Evolutionary conservation across 2,797 vertebrate genomes (phyloP).

Genomic region (Antennarius maculatus): DNA sequence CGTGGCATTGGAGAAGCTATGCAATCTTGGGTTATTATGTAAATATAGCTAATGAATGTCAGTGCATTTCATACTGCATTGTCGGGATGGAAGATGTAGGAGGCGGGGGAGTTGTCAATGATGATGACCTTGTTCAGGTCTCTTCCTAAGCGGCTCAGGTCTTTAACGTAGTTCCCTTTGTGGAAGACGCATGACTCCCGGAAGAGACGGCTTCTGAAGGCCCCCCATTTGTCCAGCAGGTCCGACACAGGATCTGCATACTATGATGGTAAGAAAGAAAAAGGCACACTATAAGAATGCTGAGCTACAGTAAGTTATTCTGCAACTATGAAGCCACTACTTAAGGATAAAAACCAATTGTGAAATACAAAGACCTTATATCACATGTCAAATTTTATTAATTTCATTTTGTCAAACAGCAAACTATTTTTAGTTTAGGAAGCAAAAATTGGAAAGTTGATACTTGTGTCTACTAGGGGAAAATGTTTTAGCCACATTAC

Average conservation of each 20-base stretch:
- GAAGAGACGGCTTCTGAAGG: slow-evolving; percentile 93
- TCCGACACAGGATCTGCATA: slow-evolving; percentile 96
- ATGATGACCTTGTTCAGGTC: slow-evolving; percentile 95
- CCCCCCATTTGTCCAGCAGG: slow-evolving; percentile 94
- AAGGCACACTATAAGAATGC: neutral
- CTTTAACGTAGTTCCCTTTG: slow-evolving; percentile 96
- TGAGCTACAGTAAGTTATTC: neutral
- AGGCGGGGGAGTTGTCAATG: slow-evolving; percentile 96
- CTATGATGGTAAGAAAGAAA: slow-evolving; percentile 60
- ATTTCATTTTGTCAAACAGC: no score
- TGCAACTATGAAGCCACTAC: neutral
- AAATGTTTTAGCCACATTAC: no score
- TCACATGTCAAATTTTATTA: no score
- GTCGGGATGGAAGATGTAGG: slow-evolving; percentile 96
- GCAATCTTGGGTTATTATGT: no score
- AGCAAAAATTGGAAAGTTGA: no score
- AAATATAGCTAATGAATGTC: no score
- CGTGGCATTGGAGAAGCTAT: neutral
- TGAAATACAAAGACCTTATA: neutral
- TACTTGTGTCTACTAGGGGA: no score
- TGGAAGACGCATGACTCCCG: slow-evolving; percentile 98
- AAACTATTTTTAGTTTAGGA: no score
- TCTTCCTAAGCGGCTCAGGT: slow-evolving; percentile 93
- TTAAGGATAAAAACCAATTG: no score
- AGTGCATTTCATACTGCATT: slow-evolving; percentile 86